phyloP scores from a whole-genome alignment of 35 echinoderm and acorn worm genomes.

The Eucidaris tribuloides region DNA sequence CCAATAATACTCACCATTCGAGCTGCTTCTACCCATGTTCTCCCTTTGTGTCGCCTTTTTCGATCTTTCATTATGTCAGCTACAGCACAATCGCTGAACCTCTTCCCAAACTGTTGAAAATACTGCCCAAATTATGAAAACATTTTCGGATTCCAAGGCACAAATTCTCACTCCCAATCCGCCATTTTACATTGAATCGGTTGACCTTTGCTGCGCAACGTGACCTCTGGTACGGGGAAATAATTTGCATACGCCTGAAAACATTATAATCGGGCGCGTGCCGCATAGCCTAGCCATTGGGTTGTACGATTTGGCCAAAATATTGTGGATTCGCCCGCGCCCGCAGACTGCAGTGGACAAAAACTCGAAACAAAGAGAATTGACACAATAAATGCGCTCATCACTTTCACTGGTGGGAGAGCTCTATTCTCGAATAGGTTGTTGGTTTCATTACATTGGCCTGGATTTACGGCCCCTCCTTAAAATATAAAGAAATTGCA shows the following conservation, averaged over 20 bases:
- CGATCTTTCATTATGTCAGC: constrained; percentile 71
- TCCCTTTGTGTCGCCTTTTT: constrained; percentile 70
- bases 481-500: no score
- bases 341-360: background rate
- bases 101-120: background rate
- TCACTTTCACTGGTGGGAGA: background rate
- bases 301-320: no score
- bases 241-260: constrained; percentile 29
- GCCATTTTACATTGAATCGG: constrained; percentile 40
- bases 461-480: no score
- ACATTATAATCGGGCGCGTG: background rate
- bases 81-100: background rate
- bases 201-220: background rate
- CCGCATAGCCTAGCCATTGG: background rate
- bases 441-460: no score
- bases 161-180: constrained; percentile 33
- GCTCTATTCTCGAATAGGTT: no score
- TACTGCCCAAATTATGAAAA: background rate
- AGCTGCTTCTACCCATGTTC: constrained; percentile 85
- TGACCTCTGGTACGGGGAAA: constrained; percentile 10
- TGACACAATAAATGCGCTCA: background rate
- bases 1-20: constrained; percentile 67
- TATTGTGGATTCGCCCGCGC: background rate
- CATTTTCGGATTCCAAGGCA: constrained; percentile 9
- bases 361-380: background rate